These are phyloP conservation scores for Bujurquina vittata DNA, from an alignment of 2,113 vertebrate genomes.

Conservation along the genomic window DNA sequence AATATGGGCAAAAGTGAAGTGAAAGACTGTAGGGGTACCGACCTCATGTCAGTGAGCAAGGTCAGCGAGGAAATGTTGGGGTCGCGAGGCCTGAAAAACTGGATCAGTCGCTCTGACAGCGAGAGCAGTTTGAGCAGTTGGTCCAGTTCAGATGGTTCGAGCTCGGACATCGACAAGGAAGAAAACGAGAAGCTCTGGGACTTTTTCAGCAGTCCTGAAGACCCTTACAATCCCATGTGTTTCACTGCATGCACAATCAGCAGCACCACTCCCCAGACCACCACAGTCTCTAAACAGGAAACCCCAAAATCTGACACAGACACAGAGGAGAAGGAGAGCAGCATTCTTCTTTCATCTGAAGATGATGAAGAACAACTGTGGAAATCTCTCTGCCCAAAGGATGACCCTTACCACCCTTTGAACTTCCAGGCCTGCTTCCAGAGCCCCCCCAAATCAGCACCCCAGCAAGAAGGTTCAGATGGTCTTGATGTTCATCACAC, in stretches of 20 bases:
- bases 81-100: constrained; percentile 41
- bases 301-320: constrained; percentile 44
- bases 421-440: constrained; percentile 77
- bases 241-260: constrained; percentile 73
- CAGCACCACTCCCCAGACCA: constrained; percentile 1
- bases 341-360: constrained; percentile 41
- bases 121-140: constrained; percentile 79
- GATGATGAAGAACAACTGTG: constrained; percentile 77
- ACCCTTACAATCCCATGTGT: constrained; percentile 82
- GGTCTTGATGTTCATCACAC: background rate
- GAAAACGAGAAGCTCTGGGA: constrained; percentile 79
- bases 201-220: constrained; percentile 68
- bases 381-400: constrained; percentile 64
- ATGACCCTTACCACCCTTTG: constrained; percentile 81
- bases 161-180: constrained; percentile 68
- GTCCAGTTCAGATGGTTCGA: constrained; percentile 74
- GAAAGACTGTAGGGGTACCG: background rate
- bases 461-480: background rate
- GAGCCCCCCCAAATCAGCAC: constrained; percentile 19
- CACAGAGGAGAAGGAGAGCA: constrained; percentile 48
- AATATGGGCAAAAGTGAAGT: constrained; percentile 31
- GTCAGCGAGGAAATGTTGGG: constrained; percentile 23
- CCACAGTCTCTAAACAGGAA: background rate
- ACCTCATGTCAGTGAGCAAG: constrained; percentile 17
- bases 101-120: constrained; percentile 74